These are phyloP conservation scores for Stictonetta naevosa DNA, from an alignment of 2,113 vertebrate species.

Conservation along the genomic window DNA sequence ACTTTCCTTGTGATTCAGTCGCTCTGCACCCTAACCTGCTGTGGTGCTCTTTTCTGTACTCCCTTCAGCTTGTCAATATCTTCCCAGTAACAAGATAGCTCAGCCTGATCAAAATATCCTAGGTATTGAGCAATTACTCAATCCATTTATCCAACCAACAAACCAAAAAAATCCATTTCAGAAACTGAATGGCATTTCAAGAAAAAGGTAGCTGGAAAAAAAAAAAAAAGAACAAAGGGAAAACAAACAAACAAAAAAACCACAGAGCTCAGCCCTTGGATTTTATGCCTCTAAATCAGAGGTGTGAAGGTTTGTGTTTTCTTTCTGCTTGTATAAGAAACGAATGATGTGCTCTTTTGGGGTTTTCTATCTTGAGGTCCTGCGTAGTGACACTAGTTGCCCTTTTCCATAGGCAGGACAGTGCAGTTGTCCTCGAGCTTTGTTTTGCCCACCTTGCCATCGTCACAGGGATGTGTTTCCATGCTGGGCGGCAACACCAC, in stretches of 20 bases:
- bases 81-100: neutral
- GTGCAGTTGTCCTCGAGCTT: neutral
- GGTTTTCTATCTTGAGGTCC: neutral
- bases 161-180: neutral
- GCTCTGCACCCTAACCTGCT: neutral
- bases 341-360: fast-evolving
- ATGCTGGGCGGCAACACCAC: neutral
- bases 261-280: neutral
- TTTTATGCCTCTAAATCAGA: neutral
- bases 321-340: neutral
- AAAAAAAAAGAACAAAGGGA: neutral
- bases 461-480: neutral
- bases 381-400: neutral
- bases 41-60: neutral
- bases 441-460: neutral
- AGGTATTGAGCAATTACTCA: neutral
- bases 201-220: neutral
- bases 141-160: neutral
- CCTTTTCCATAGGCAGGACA: neutral
- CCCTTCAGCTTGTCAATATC: neutral
- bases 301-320: neutral
- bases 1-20: neutral
- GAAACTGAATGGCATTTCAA: neutral
- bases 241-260: neutral
- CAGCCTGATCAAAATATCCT: neutral